These are phyloP conservation scores for Whitmania pigra DNA, from an alignment of 1,140 invertebrate genomes.

Conservation along the genomic window DNA sequence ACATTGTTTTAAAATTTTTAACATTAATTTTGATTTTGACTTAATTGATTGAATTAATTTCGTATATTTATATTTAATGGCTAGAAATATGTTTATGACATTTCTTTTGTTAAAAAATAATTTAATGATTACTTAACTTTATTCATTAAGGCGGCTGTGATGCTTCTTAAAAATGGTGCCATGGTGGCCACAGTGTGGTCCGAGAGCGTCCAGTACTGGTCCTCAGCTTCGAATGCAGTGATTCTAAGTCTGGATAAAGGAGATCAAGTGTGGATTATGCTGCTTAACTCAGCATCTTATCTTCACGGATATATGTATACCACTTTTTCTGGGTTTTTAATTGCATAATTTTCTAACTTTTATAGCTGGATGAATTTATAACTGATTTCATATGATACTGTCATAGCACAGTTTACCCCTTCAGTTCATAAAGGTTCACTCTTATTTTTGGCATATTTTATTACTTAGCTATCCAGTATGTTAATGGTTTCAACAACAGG, in stretches of 20 bases:
- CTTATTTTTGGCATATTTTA: no score
- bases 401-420: no score
- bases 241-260: conserved; percentile 34
- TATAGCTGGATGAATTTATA: no score
- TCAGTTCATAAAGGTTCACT: no score
- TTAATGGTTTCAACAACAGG: no score
- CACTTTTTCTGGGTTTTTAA: conserved; percentile 37
- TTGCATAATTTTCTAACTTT: conserved; percentile 27
- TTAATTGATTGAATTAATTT: neutral
- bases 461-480: no score
- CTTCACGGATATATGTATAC: conserved; percentile 41
- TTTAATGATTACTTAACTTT: neutral
- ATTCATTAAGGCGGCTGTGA: conserved; percentile 36
- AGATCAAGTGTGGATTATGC: conserved; percentile 36
- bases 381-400: no score
- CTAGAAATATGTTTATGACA: no score
- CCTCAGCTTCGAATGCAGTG: conserved; percentile 36
- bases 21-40: neutral
- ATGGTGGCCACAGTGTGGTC: conserved; percentile 41
- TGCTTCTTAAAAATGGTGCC: conserved; percentile 32
- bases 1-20: no score
- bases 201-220: conserved; percentile 39
- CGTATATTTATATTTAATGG: neutral
- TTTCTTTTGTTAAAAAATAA: no score
- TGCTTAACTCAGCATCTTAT: conserved; percentile 32